phyloP scores from a whole-genome alignment of 1,140 invertebrate species.

The Odontomachus brunneus region DNA sequence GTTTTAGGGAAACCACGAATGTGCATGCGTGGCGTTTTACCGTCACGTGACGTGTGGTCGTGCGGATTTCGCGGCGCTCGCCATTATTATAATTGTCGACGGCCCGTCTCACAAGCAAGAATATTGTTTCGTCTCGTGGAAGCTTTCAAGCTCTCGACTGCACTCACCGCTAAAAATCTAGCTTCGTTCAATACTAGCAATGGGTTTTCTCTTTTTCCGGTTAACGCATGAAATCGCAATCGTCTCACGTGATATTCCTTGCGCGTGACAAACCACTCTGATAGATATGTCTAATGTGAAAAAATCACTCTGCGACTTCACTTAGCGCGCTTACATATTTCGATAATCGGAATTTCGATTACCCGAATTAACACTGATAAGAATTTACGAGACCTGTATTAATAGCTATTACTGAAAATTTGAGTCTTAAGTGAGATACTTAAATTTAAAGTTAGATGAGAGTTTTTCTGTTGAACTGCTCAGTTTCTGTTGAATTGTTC shows the following conservation, averaged over 20 bases:
- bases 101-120: not conserved
- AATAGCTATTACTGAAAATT: too few relatives aligned
- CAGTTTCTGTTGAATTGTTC: too few relatives aligned
- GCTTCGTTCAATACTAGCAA: not conserved
- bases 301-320: too few relatives aligned
- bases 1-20: not conserved
- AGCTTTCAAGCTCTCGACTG: constrained; percentile 33
- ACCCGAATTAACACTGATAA: too few relatives aligned
- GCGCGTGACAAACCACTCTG: not conserved
- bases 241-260: not conserved
- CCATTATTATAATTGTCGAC: constrained; percentile 30
- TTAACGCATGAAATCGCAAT: not conserved
- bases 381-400: too few relatives aligned
- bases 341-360: too few relatives aligned
- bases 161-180: constrained; percentile 5
- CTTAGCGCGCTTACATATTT: too few relatives aligned
- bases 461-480: too few relatives aligned
- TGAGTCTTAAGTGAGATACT: too few relatives aligned
- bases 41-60: not conserved
- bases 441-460: too few relatives aligned
- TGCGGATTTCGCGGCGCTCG: not conserved
- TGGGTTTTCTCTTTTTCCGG: not conserved
- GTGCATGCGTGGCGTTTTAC: not conserved
- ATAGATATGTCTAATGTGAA: not conserved
- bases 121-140: constrained; percentile 36